Base-by-base conservation (phyloP, 1,140 invertebrate species). In the Drosophila cardini region DNA sequence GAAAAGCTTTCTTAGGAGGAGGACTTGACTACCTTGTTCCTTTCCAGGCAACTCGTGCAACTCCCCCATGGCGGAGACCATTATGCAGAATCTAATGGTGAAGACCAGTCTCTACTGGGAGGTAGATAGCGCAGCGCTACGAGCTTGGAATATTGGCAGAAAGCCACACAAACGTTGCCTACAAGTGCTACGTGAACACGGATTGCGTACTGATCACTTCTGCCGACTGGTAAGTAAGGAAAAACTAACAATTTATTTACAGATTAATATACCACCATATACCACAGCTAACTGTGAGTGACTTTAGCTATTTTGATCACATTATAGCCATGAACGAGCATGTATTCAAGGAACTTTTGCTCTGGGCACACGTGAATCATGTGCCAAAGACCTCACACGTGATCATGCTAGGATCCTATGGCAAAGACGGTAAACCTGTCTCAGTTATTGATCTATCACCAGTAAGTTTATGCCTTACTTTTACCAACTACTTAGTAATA, bases 71-170 rank as follows among this genome's bases (percentile, higher is more conserved):
- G 85, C 85, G 0, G 81, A 89, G 71, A 62, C 75, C 1, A 89
- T 89, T 8, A 90, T 89, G 85, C 67, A 81, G 16, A 79, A 69
- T 48, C 48, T 89, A 0, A 89, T 89, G 85, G 72, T 63, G 2
- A 84, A 89, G 58, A 90, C 85, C 0, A 90, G 85, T 30, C 68
- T 89, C 0, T 90, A 89, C 48, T 89, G 85, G 85, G 81, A 90
- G 16, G 48, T 89, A 18, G 85, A 89, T n/a, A 89, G 85, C n/a
- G 85, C 85, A 0, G 85, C 73, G 0, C 9, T 89, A 7, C 78
- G 85, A 7, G 57, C 68, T 1, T 89, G 85, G 85, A 89, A 89
- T 55, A 90, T 77, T 3, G 85, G 85, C 0, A 73, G 85, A 30
- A 50, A 78, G 3, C 85, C 85, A 0, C 65, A 89, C 16, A 71